These are phyloP conservation scores for Perodicticus potto DNA, from an alignment of 2,797 vertebrate species.

Conservation along the genomic window DNA sequence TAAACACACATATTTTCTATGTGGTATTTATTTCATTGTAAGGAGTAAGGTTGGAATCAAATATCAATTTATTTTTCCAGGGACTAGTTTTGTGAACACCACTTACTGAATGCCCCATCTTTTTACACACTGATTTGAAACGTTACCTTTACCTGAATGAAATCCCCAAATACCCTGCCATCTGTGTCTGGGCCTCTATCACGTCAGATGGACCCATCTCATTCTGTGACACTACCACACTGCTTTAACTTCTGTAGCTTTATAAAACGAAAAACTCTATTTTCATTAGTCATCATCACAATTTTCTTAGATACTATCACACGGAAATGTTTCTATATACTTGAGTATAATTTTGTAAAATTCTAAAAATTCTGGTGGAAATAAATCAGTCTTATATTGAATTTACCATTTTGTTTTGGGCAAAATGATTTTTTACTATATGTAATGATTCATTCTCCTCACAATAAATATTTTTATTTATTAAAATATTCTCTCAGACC, in stretches of 20 bases:
- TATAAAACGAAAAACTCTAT: neutral
- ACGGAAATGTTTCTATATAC: neutral
- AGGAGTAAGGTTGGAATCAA: neutral
- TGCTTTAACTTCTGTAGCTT: neutral
- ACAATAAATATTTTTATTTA: neutral
- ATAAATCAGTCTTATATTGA: neutral
- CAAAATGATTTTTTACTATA: neutral
- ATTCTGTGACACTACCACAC: neutral
- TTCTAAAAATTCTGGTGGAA: neutral
- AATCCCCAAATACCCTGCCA: neutral
- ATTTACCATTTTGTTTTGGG: neutral
- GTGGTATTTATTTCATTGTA: neutral
- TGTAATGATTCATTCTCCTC: neutral
- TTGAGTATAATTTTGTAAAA: neutral
- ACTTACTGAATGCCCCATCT: neutral
- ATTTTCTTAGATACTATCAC: neutral
- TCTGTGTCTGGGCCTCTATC: neutral
- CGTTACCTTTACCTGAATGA: neutral
- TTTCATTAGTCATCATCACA: neutral
- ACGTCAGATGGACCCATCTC: neutral
- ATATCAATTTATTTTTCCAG: slow-evolving; percentile 18
- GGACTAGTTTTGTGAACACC: neutral
- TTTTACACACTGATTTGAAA: neutral
- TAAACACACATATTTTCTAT: neutral
- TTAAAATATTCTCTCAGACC: neutral